Evolutionary conservation across 53 echinoderm and acorn worm species (phyloP), one percentile per base, ranked within the genome.

Genomic region (Arbacia lixula): DNA sequence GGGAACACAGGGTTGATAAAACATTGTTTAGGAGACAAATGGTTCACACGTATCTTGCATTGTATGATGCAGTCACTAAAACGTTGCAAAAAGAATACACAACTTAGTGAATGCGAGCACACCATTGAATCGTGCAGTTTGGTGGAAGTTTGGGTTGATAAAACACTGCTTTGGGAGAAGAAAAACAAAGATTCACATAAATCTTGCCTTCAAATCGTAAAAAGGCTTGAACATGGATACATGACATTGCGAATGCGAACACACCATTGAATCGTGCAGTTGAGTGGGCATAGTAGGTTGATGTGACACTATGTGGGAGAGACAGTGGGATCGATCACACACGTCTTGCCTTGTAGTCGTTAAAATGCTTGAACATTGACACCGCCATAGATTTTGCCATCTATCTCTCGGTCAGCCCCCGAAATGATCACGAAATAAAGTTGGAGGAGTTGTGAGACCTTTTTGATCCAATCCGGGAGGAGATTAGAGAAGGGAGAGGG

Each of bases 331-430:
- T 8, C 8, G 53, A 35, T 77, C 77, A 77, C 57, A 77, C 34
- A 34, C 38, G 78, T 10, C 82, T 81, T 81, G 82, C 82, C 82
- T 81, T 81, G 82, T 81, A 81, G 82, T 81, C 64, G 64, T 81
- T 81, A 81, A 81, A 81, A 34, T 81, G 82, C 82, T 81, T 81
- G 82, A 81, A 81, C 82, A 81, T 81, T 62, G 82, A 81, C 3
- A 81, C 82, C n/a, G 82, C 82, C 82, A 81, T 81, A 22, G 82
- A 81, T 64, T 50, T 81, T 19, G 82, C 82, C 82, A 81, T 81
- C 41, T 42, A 64, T 41, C 49, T 21, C 21, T 56, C 56, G 32
- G 78, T 37, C 34, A 54, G 35, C 11, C 16, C 28, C 53, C 0
- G 30, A 9, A 53, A 53, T 28, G 30, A 72, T 40, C 20, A 32